phyloP scores from a whole-genome alignment of 2,797 vertebrate species.

The Margarornis squamiger region DNA sequence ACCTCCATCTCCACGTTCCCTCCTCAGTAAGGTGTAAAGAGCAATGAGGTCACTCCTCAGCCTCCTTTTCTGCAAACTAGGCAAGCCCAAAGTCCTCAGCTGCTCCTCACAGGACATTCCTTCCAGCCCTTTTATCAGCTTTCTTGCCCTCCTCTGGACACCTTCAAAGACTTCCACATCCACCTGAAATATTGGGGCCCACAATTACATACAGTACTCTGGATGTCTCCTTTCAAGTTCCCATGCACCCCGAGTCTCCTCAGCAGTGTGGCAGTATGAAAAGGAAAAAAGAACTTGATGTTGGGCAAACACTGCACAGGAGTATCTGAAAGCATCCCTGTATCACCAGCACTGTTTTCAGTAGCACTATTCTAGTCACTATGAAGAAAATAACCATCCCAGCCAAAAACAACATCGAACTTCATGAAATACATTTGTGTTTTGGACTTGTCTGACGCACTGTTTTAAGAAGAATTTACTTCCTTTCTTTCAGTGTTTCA shows the following conservation, averaged over 20 bases:
- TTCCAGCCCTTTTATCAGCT: not conserved
- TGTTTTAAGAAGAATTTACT: not conserved
- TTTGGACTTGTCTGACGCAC: rapidly evolving
- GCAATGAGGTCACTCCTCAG: rapidly evolving
- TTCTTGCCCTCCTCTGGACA: not conserved
- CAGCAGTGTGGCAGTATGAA: not conserved
- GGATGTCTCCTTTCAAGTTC: rapidly evolving
- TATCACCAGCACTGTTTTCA: not conserved
- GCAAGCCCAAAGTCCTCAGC: not conserved
- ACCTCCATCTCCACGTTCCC: rapidly evolving
- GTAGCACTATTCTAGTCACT: not conserved
- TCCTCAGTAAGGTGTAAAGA: not conserved
- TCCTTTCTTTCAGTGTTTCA: not conserved
- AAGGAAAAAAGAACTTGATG: not conserved
- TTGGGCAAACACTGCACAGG: not conserved
- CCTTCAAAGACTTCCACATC: too few relatives aligned
- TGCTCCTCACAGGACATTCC: not conserved
- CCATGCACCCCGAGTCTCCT: not conserved
- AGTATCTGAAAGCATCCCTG: not conserved
- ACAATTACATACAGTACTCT: not conserved
- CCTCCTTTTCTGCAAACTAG: not conserved
- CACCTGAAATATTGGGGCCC: rapidly evolving
- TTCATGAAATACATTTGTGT: not conserved
- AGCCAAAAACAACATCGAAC: not conserved
- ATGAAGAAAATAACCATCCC: not conserved